Conservation (phyloP, 2,797 vertebrate genomes). For the Psittacula derbiana region DNA sequence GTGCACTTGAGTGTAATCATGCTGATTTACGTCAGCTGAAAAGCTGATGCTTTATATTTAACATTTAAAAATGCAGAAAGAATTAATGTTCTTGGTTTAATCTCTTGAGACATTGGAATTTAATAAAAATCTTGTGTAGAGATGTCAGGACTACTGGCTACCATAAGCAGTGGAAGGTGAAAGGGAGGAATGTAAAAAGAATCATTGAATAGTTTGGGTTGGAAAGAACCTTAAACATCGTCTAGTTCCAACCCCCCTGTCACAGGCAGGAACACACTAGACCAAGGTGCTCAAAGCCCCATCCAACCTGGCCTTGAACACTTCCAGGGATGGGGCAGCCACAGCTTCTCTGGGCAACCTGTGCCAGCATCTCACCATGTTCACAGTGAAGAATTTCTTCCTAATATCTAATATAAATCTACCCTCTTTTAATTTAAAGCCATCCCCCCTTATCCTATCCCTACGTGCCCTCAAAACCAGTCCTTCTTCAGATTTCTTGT, state of each 20-base stretch:
- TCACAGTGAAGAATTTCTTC: neutral
- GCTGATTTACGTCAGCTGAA: neutral
- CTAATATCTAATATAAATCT: neutral
- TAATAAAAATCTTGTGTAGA: neutral
- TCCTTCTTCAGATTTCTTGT: neutral
- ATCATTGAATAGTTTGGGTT: neutral
- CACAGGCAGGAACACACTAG: neutral
- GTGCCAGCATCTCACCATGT: neutral
- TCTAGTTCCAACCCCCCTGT: neutral
- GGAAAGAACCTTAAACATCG: neutral
- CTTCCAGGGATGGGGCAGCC: neutral
- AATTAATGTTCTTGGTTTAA: neutral
- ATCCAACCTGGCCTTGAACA: neutral
- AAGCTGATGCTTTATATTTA: constrained; percentile 5
- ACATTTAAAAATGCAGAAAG: neutral
- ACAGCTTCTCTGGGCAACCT: neutral
- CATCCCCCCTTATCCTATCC: neutral
- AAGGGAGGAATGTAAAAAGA: neutral
- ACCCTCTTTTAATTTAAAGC: neutral
- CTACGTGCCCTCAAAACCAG: neutral
- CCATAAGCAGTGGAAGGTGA: neutral
- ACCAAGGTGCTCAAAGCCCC: neutral
- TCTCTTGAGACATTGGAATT: neutral
- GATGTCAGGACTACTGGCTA: neutral
- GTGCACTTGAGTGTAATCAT: neutral